These are phyloP conservation scores for Pachypeltis micranthus DNA, from an alignment of 1,140 invertebrate genomes.

Conservation along the genomic window DNA sequence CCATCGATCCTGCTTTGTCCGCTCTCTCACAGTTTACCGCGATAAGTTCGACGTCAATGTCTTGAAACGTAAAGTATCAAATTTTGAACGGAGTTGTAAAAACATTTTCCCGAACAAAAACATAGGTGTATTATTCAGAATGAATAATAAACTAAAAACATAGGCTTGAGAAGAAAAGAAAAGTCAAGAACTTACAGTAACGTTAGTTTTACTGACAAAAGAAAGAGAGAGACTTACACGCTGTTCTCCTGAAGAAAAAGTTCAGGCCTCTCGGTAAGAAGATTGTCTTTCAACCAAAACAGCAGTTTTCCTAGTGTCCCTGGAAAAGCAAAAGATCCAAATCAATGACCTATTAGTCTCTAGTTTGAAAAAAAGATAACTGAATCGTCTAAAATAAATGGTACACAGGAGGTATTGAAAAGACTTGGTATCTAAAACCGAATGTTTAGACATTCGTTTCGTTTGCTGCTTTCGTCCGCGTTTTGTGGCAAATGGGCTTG, in stretches of 20 bases:
- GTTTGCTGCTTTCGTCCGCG: too few species aligned
- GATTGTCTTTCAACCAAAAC: slow-evolving; percentile 70
- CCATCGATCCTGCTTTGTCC: too few species aligned
- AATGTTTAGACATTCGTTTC: too few species aligned
- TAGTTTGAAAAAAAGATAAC: too few species aligned
- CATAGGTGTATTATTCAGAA: neutral
- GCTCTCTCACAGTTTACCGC: too few species aligned
- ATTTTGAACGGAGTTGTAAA: neutral
- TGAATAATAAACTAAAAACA: slow-evolving; percentile 1
- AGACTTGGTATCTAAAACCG: too few species aligned
- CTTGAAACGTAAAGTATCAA: neutral
- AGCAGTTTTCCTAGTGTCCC: slow-evolving; percentile 66
- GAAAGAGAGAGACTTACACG: slow-evolving; percentile 50
- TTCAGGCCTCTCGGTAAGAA: slow-evolving; percentile 73
- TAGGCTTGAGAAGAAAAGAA: slow-evolving; percentile 20
- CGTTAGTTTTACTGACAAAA: neutral
- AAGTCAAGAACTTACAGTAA: neutral
- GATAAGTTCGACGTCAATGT: too few species aligned
- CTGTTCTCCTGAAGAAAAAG: slow-evolving; percentile 76
- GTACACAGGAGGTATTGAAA: too few species aligned
- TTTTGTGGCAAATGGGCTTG: too few species aligned
- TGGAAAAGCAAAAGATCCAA: slow-evolving; percentile 33
- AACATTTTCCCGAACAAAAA: neutral
- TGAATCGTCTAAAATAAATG: too few species aligned
- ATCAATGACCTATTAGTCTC: too few species aligned